Conservation (phyloP, 2,113 vertebrate genomes). For the Oriolus oriolus region DNA sequence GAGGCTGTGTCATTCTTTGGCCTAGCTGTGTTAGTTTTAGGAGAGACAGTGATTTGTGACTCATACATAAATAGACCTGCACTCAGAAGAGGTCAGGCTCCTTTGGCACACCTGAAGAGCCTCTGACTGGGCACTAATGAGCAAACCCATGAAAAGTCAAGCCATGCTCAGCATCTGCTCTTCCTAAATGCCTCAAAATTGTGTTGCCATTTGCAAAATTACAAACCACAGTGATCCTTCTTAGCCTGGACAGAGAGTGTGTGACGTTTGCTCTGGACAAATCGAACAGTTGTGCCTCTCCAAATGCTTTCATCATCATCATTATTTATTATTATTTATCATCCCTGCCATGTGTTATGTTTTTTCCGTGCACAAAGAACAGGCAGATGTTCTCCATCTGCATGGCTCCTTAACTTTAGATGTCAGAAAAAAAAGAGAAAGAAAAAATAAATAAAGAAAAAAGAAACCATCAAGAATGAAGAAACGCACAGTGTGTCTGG, state of each 20-base stretch:
- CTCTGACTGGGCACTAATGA: neutral
- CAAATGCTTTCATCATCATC: constrained; percentile 46
- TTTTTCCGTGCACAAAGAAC: constrained; percentile 49
- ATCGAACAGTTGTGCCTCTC: neutral
- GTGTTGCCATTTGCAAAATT: neutral
- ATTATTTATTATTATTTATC: constrained; percentile 66
- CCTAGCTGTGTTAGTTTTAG: neutral
- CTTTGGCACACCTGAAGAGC: constrained; percentile 7
- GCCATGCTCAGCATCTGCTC: neutral
- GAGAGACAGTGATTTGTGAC: constrained; percentile 1
- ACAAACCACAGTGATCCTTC: constrained; percentile 1
- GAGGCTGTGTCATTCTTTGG: neutral
- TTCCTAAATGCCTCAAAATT: neutral
- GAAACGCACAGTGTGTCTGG: neutral
- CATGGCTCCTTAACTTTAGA: constrained; percentile 41
- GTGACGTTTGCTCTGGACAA: constrained; percentile 4
- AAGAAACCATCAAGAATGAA: neutral
- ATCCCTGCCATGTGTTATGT: constrained; percentile 28
- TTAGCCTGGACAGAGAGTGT: neutral
- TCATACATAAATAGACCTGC: neutral
- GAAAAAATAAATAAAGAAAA: neutral
- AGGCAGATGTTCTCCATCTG: constrained; percentile 63
- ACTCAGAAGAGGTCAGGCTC: neutral
- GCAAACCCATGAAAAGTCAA: neutral
- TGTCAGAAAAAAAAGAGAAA: neutral